Evolutionary conservation across 2,888 invertebrate genomes (phyloP).

Genomic region (Xanthorhoe spadicearia): DNA sequence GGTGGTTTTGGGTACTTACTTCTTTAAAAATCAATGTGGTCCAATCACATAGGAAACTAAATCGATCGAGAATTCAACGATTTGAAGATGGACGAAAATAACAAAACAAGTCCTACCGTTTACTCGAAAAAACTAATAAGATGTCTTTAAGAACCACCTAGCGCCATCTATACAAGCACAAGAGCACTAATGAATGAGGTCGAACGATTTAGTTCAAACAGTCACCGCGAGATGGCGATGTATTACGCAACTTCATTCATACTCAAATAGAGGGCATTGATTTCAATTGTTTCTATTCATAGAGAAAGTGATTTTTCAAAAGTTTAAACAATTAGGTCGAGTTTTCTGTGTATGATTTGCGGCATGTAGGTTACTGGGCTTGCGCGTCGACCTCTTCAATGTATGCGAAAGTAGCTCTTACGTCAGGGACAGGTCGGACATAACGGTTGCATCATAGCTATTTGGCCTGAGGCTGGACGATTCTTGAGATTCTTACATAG

Average conservation of each 20-base stretch:
- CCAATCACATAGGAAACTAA: no score
- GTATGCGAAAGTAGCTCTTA: constrained; percentile 79
- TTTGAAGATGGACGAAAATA: no score
- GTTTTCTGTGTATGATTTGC: constrained; percentile 52
- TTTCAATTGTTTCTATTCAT: constrained; percentile 17
- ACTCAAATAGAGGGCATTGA: constrained; percentile 53
- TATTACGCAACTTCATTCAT: constrained; percentile 27
- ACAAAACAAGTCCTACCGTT: no score
- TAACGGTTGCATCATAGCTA: constrained; percentile 74
- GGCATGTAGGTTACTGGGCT: constrained; percentile 75
- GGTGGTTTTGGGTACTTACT: no score
- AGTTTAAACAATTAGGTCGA: constrained; percentile 49
- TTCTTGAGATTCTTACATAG: constrained; percentile 4
- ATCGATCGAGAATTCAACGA: no score
- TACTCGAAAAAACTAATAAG: no score
- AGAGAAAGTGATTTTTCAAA: constrained; percentile 42
- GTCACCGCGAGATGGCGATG: constrained; percentile 48
- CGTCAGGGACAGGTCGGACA: constrained; percentile 74
- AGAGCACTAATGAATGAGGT: constrained; percentile 8
- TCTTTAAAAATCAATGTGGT: no score
- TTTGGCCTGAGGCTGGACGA: constrained; percentile 35
- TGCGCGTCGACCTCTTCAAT: constrained; percentile 63
- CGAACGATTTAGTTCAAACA: constrained; percentile 14
- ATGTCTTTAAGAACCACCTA: neutral
- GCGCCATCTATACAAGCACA: constrained; percentile 30